These are phyloP conservation scores for Gephyroberyx darwinii DNA, from an alignment of 2,797 vertebrate species.

Conservation along the genomic window DNA sequence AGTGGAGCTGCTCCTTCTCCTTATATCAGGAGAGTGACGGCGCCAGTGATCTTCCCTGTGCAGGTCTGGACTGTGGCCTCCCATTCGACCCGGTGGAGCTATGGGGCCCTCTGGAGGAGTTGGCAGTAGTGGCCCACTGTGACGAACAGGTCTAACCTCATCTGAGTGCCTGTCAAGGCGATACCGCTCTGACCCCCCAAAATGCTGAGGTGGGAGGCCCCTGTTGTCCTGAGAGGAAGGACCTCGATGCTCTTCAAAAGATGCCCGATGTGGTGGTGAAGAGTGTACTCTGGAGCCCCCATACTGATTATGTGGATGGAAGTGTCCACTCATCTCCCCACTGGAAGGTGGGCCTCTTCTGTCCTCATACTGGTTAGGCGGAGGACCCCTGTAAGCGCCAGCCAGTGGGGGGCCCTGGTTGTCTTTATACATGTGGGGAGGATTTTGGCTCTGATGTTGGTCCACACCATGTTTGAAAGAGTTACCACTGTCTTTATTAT, in stretches of 20 bases:
- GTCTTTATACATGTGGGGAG: conserved; percentile 74
- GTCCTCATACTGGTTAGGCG: conserved; percentile 86
- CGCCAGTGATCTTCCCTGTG: conserved; percentile 87
- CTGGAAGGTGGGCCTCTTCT: conserved; percentile 79
- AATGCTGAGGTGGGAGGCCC: conserved; percentile 71
- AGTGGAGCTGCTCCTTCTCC: conserved; percentile 80
- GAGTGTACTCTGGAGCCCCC: conserved; percentile 69
- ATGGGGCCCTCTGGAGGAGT: conserved; percentile 84
- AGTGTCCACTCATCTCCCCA: conserved; percentile 80
- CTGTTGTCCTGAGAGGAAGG: conserved; percentile 73
- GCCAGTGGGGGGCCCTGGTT: conserved; percentile 67
- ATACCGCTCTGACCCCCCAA: conserved; percentile 83
- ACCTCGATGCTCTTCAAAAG: conserved; percentile 84
- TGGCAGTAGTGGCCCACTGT: conserved; percentile 90
- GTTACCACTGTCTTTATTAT: conserved; percentile 74
- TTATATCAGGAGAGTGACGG: conserved; percentile 81
- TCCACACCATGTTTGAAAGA: conserved; percentile 79
- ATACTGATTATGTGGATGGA: conserved; percentile 79
- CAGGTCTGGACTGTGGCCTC: conserved; percentile 85
- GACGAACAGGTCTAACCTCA: conserved; percentile 83
- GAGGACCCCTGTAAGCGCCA: conserved; percentile 76
- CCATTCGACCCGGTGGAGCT: conserved; percentile 70
- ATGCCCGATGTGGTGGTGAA: conserved; percentile 82
- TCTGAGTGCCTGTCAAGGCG: conserved; percentile 85
- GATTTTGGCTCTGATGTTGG: conserved; percentile 67